Base-by-base conservation (phyloP, 1,140 invertebrate genomes). In the Drosophila pectinifera region DNA sequence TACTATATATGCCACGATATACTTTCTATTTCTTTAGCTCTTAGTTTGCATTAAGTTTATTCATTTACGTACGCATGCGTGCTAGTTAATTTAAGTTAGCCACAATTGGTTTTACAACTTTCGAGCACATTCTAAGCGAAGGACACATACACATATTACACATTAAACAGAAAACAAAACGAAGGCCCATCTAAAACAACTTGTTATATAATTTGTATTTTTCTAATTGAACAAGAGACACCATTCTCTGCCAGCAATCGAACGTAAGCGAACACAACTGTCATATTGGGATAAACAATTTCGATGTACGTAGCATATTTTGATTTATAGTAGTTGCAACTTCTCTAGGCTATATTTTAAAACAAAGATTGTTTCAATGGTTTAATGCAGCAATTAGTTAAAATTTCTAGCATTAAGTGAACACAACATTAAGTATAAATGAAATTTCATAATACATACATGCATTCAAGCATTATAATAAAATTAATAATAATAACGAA, bases 181-280 rank as follows among this genome's bases (percentile, higher is more conserved):
- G 78, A 73, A 51, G 20, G 34, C 57, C 72, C 54, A 72, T 77
- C 70, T 73, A 45, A 51, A 16, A 48, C 41, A 84, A 82, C 54
- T 78, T 81, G 78, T 85, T 86, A 86, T 86, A 82, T 81, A 69
- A 74, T 81, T 86, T 86, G 51, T 63, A 86, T 76, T 65, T 78
- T 84, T 67, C 61, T 76, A 80, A 88, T 51, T 62, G 69, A 80
- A 36, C 28, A 20, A 45, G 39, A 74, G 67, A 65, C n/a, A 70
- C 8, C 39, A 51, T 36, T 63, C 54, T 73, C 64, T 58, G 72
- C 70, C 63, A 75, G 72, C 78, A 78, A 82, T 88, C 79, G 83
- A 86, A 88, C 51, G 62, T 83, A 88, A 86, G 81, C 76, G 84
- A 88, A 88, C 83, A 88, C 83, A 88, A 80, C 83, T 88, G 83